Conservation (phyloP, 2,797 vertebrate species). For the Ambastaia sidthimunki region DNA sequence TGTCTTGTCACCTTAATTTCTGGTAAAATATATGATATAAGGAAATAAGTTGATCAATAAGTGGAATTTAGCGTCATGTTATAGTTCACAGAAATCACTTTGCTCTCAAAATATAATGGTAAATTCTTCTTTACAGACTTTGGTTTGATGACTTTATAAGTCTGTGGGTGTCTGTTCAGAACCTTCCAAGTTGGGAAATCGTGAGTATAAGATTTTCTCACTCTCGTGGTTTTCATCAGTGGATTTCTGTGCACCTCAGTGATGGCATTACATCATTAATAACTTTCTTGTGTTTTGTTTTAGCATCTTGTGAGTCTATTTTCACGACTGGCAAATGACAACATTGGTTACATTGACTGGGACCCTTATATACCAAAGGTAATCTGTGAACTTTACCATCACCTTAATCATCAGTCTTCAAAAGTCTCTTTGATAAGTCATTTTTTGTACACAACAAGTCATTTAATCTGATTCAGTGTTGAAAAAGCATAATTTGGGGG, state of each 20-base stretch:
- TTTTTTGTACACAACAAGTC: background rate
- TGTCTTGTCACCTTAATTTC: too few species aligned
- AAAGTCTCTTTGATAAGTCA: too few species aligned
- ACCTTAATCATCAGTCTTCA: background rate
- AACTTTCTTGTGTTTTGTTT: conserved; percentile 34
- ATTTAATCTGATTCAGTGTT: background rate
- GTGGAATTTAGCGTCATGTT: too few species aligned
- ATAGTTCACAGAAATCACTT: too few species aligned
- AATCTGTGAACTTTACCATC: conserved; percentile 46
- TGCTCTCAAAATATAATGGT: too few species aligned
- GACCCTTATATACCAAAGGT: conserved; percentile 97
- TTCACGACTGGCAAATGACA: conserved; percentile 93
- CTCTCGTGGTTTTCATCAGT: background rate
- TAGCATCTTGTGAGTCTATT: conserved; percentile 96
- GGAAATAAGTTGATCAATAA: too few species aligned
- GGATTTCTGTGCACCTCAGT: background rate
- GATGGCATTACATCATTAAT: background rate
- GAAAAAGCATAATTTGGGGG: background rate
- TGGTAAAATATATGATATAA: too few species aligned
- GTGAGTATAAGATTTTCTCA: conserved; percentile 75
- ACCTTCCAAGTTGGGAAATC: conserved; percentile 97
- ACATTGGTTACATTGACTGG: conserved; percentile 99
- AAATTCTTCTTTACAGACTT: conserved; percentile 78
- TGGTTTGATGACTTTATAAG: conserved; percentile 95
- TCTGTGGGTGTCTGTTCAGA: conserved; percentile 95